These are phyloP conservation scores for Mellivora capensis DNA, from an alignment of 2,113 vertebrate genomes.

Conservation along the genomic window DNA sequence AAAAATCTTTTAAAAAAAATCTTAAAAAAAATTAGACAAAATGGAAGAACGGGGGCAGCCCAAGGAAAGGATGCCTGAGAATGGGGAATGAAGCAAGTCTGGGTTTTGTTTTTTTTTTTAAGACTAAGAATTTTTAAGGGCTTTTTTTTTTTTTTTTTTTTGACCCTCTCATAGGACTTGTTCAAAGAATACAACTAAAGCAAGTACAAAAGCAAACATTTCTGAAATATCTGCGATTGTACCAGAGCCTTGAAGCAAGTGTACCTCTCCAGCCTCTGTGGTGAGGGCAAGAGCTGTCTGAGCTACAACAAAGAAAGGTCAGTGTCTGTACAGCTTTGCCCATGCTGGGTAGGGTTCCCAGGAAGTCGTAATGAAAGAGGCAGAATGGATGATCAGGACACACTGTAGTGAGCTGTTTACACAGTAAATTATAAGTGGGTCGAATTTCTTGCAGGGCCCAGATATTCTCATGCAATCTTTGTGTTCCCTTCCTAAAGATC, in stretches of 20 bases:
- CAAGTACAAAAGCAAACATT: background rate
- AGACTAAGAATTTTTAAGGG: background rate
- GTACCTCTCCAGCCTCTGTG: too few relatives aligned
- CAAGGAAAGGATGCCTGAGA: background rate
- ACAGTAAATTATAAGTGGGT: background rate
- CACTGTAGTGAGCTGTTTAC: background rate
- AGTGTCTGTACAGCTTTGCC: fast-evolving
- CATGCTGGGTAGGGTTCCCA: too few relatives aligned
- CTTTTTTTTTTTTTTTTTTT: background rate
- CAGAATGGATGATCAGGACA: background rate
- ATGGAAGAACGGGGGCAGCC: background rate
- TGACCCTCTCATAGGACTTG: background rate
- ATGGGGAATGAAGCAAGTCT: background rate
- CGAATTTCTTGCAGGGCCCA: background rate
- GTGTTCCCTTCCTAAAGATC: background rate
- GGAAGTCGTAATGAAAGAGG: background rate
- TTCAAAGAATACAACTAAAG: background rate
- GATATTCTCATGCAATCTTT: background rate
- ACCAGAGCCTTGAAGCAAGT: background rate
- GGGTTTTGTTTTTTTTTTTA: background rate
- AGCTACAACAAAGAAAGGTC: background rate
- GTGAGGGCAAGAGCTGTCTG: background rate
- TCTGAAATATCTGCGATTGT: background rate
- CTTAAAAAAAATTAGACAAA: background rate
- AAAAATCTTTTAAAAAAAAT: background rate